A percentile compares a stretch with the other conserved stretches of the same genome.
phyloP scores from a whole-genome alignment of 92 coral and sea anemone genomes.

The Desmophyllum pertusum region DNA sequence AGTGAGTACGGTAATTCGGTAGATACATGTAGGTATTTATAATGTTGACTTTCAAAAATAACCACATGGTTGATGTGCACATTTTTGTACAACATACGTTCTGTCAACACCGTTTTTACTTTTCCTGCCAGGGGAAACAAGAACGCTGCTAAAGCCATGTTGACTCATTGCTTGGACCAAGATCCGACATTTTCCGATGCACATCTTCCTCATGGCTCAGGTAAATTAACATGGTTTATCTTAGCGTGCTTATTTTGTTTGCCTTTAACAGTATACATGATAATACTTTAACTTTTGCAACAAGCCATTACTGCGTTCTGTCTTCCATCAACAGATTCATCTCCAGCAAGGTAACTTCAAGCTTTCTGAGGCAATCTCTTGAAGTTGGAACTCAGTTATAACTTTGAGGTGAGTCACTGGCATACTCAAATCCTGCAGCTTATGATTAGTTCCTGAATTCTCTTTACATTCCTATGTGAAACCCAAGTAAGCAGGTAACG shows the following conservation, averaged over 20 bases:
- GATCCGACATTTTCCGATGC: conserved; percentile 98
- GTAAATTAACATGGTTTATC: conserved; percentile 32
- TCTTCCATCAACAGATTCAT: conserved; percentile 72
- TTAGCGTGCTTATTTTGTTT: too few species aligned
- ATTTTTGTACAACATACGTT: background rate
- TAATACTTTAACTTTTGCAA: background rate
- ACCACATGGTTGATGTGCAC: background rate
- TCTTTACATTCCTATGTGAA: background rate
- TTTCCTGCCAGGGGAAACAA: conserved; percentile 81
- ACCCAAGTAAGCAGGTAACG: too few species aligned
- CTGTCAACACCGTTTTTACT: background rate
- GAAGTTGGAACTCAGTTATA: conserved; percentile 99
- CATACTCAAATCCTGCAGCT: background rate
- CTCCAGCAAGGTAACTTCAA: conserved; percentile 87
- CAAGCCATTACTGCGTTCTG: background rate
- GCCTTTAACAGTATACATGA: too few species aligned
- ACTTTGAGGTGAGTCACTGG: conserved; percentile 82
- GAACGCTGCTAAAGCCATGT: conserved; percentile 93
- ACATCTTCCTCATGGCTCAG: conserved; percentile 98
- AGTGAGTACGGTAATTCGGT: background rate
- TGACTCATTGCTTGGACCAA: conserved; percentile 89
- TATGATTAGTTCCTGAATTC: background rate
- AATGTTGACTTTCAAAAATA: background rate
- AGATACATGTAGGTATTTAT: background rate
- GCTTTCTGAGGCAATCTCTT: conserved; percentile 94